Evolutionary conservation across 1,140 invertebrate genomes (phyloP).

Genomic region (Bombus ignitus): DNA sequence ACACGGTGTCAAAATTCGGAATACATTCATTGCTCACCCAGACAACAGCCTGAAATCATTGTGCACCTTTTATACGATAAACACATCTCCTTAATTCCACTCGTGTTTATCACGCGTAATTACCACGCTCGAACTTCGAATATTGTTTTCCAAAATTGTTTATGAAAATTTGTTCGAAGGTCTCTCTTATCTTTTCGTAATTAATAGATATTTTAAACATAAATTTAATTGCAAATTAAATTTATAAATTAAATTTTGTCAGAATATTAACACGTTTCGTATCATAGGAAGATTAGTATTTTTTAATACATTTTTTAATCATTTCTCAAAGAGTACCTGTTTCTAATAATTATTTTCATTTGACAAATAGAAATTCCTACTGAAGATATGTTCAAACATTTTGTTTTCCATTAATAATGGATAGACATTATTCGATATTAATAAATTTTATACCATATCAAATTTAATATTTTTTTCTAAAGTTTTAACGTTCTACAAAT

Average conservation of each 20-base stretch:
- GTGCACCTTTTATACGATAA: constrained; percentile 6
- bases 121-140: background rate
- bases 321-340: too few relatives aligned
- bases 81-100: background rate
- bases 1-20: constrained; percentile 85
- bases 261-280: background rate
- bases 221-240: background rate
- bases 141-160: too few relatives aligned
- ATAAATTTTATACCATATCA: too few relatives aligned
- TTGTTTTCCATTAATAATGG: too few relatives aligned
- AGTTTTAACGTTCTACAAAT: too few relatives aligned
- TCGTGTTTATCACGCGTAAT: background rate
- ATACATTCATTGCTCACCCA: constrained; percentile 85
- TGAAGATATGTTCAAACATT: background rate
- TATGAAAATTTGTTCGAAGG: background rate
- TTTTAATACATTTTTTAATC: too few relatives aligned
- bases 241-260: background rate
- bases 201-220: background rate
- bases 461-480: too few relatives aligned
- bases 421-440: too few relatives aligned
- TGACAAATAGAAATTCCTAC: background rate
- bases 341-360: background rate
- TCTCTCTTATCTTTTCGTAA: background rate
- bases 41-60: constrained; percentile 81
- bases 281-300: too few relatives aligned